These are phyloP conservation scores for Hyposoter dolosus DNA, from an alignment of 2,888 invertebrate species.

Conservation along the genomic window DNA sequence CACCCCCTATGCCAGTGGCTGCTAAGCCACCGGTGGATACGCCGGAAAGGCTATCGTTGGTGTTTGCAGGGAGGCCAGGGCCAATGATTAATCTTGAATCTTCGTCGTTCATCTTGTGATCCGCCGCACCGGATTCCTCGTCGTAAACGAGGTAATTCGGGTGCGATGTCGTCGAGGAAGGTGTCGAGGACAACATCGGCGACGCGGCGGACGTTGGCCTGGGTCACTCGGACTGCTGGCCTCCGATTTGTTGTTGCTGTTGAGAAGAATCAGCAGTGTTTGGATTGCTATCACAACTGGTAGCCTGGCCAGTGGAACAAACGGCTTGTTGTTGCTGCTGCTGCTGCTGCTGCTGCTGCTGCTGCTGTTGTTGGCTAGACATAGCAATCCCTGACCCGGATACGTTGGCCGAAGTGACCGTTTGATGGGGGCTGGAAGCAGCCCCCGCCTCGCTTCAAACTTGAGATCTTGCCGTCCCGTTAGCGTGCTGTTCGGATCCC, in stretches of 20 bases:
- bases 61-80: slow-evolving; percentile 25
- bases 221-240: slow-evolving; percentile 81
- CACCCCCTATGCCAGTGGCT: slow-evolving; percentile 74
- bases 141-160: slow-evolving; percentile 83
- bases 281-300: slow-evolving; percentile 62
- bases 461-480: slow-evolving; percentile 80
- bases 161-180: slow-evolving; percentile 82
- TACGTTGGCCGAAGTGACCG: slow-evolving; percentile 62
- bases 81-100: slow-evolving; percentile 67
- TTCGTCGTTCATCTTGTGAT: slow-evolving; percentile 78
- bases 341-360: slow-evolving; percentile 60
- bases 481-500: slow-evolving; percentile 79
- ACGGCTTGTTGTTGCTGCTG: slow-evolving; percentile 61
- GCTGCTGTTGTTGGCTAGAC: slow-evolving; percentile 60
- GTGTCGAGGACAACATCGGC: slow-evolving; percentile 82
- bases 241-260: slow-evolving; percentile 62
- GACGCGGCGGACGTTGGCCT: slow-evolving; percentile 84
- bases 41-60: slow-evolving; percentile 62
- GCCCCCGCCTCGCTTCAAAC: slow-evolving; percentile 84
- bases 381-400: slow-evolving; percentile 68
- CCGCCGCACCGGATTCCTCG: slow-evolving; percentile 82
- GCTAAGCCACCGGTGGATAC: slow-evolving; percentile 73
- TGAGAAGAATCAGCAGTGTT: slow-evolving; percentile 49
- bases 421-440: slow-evolving; percentile 83
- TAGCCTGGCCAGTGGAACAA: slow-evolving; percentile 64